Conservation (phyloP, 1,140 invertebrate genomes). For the Brachionus koreanus region DNA sequence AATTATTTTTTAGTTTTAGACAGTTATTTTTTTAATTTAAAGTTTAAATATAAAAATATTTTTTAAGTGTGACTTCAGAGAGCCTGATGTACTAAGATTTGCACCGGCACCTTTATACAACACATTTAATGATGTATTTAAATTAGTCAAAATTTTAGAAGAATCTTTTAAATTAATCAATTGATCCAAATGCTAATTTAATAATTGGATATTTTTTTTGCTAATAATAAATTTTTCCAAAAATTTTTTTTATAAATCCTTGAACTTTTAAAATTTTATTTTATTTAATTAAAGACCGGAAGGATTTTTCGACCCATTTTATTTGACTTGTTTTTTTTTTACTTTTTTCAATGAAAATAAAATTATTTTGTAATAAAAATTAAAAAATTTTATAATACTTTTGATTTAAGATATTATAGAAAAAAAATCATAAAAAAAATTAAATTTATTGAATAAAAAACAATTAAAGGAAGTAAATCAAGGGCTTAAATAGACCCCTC, state of each 20-base stretch:
- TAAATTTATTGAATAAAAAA: too few relatives aligned
- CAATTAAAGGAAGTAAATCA: too few relatives aligned
- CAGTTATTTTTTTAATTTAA: background rate
- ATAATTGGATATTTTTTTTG: background rate
- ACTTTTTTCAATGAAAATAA: too few relatives aligned
- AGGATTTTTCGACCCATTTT: too few relatives aligned
- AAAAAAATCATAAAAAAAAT: too few relatives aligned
- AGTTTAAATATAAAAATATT: background rate
- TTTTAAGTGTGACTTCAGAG: slow-evolving; percentile 62
- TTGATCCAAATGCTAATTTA: background rate
- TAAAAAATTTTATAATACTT: too few relatives aligned
- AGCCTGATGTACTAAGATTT: slow-evolving; percentile 62
- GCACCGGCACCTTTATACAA: slow-evolving; percentile 64
- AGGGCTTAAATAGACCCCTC: too few relatives aligned
- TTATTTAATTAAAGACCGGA: too few relatives aligned
- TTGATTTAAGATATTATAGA: too few relatives aligned
- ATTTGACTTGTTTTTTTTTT: too few relatives aligned
- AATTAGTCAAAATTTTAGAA: slow-evolving; percentile 52
- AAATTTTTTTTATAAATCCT: background rate
- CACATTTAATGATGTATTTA: slow-evolving; percentile 61
- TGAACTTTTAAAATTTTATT: too few relatives aligned
- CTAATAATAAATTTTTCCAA: background rate
- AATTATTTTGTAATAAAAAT: too few relatives aligned
- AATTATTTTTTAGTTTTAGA: slow-evolving; percentile 50
- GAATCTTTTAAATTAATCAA: slow-evolving; percentile 45